phyloP scores from a whole-genome alignment of 2,888 invertebrate species.

The Limnephilus rhombicus region DNA sequence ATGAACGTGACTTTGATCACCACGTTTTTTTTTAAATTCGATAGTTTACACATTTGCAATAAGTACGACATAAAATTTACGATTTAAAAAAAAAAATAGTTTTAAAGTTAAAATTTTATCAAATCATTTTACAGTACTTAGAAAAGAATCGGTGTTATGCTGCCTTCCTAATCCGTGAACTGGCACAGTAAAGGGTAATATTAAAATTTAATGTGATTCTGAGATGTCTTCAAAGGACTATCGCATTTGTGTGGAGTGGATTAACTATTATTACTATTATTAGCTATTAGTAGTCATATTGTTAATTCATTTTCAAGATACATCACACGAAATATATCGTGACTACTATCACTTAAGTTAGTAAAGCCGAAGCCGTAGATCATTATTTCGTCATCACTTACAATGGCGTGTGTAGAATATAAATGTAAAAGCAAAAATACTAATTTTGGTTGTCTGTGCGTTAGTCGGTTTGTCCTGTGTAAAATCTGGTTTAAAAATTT shows the following conservation, averaged over 20 bases:
- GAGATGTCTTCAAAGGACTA: background rate
- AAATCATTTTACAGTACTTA: background rate
- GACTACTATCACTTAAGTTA: slow-evolving; percentile 18
- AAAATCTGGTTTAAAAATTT: too few species aligned
- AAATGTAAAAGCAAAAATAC: too few species aligned
- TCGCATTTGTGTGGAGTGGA: too few species aligned
- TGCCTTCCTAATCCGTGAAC: background rate
- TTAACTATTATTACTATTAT: background rate
- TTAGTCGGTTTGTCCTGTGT: too few species aligned
- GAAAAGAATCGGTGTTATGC: background rate
- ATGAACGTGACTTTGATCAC: too few species aligned
- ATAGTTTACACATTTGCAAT: too few species aligned
- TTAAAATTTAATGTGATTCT: background rate
- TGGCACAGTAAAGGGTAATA: background rate
- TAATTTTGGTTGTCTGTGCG: too few species aligned
- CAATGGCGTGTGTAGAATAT: too few species aligned
- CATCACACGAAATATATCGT: slow-evolving; percentile 2
- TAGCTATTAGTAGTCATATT: background rate
- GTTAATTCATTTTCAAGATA: background rate
- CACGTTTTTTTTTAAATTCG: too few species aligned
- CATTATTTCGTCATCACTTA: slow-evolving; percentile 12
- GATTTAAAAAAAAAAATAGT: too few species aligned
- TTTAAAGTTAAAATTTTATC: too few species aligned
- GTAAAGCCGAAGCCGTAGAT: background rate
- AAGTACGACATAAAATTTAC: too few species aligned